Evolutionary conservation across 2,113 vertebrate species (phyloP), one percentile per base, ranked within the genome.

Genomic region (Astatoreochromis straeleni): DNA sequence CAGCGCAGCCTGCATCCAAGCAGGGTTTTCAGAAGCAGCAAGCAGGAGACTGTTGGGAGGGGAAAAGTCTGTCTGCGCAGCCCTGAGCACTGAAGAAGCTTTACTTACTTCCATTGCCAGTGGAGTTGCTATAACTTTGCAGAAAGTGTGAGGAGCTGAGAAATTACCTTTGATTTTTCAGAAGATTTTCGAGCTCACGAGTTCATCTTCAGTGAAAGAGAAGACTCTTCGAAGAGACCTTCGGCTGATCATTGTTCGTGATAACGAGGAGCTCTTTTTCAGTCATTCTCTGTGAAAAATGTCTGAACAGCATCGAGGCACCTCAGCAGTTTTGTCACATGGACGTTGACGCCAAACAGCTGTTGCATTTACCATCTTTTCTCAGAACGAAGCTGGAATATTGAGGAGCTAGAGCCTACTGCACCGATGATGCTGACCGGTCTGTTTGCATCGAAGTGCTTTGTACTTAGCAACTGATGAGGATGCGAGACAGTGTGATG

Each of bases 381-480:
- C 84, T 82, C 84, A 68, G 82, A 65, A 73, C 45, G 16, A 88
- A 65, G 78, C 68, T 7, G 89, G 68, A 80, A 17, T 24, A 3
- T 33, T 21, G 2, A 26, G 82, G 60, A 84, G 88, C 83, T 4
- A 6, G 17, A 79, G 33, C 14, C 14, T 14, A 4, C 24, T 4
- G n/a, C 51, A 12, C 42, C 49, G 2, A 24, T 8, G 33, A 87
- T 85, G 81, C 91, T 57, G 83, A 70, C 82, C 58, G 84, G 90
- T 88, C 82, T 91, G 86, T 91, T 89, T 84, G 80, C 89, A 85
- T 85, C 26, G 42, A 82, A 90, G 90, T 65, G 21, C 85, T 58
- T 80, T 78, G 81, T 88, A 90, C 95, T 95, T 90, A 93, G 94
- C 92, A 94, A 94, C 94, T 93, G 94, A 45, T 35, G 90, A 94